These are phyloP conservation scores for Actinia equina DNA, from an alignment of 64 coral and sea anemone species.

Conservation along the genomic window DNA sequence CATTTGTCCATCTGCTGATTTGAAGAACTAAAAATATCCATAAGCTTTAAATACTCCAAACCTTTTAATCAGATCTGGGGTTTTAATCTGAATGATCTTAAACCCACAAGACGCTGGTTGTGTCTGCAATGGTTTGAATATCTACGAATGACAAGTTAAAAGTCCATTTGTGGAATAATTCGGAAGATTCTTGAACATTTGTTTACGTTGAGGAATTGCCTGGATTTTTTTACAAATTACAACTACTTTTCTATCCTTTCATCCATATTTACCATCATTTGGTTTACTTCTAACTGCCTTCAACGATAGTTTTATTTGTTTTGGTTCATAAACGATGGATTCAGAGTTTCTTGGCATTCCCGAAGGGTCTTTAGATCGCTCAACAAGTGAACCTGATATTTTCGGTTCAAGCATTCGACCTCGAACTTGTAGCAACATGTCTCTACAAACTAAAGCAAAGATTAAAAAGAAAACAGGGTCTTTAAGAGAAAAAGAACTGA, in stretches of 20 bases:
- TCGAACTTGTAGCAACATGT: slow-evolving; percentile 55
- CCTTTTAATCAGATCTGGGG: neutral
- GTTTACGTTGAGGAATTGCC: neutral
- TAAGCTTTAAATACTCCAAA: neutral
- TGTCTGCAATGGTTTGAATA: neutral
- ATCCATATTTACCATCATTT: neutral
- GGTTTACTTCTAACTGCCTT: neutral
- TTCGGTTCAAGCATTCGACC: slow-evolving; percentile 20
- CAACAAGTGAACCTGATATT: slow-evolving; percentile 57
- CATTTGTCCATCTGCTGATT: neutral
- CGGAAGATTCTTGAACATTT: neutral
- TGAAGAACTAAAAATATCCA: neutral
- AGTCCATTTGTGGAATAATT: neutral
- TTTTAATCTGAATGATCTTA: neutral
- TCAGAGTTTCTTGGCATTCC: slow-evolving; percentile 28
- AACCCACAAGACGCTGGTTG: neutral
- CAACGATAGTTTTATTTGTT: neutral
- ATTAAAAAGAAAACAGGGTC: neutral
- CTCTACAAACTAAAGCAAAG: neutral
- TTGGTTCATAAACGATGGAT: slow-evolving; percentile 6
- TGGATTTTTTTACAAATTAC: neutral
- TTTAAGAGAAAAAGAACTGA: neutral
- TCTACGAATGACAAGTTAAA: neutral
- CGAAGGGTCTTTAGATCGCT: slow-evolving; percentile 6
- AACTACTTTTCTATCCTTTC: neutral